These are phyloP conservation scores for Heliconius ethilla DNA, from an alignment of 2,888 invertebrate genomes.

Conservation along the genomic window DNA sequence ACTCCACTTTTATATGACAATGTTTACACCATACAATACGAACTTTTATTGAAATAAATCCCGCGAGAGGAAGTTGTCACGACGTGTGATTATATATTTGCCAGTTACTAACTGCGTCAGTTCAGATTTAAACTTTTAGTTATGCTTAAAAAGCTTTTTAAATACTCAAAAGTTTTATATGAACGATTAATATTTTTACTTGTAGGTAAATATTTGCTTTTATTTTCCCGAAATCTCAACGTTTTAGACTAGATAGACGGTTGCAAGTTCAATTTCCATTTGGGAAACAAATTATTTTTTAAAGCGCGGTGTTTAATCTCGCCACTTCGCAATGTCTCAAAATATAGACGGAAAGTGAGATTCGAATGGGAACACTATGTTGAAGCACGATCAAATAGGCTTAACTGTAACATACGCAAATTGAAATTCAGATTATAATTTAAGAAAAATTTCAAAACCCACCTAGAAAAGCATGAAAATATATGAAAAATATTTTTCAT, in stretches of 20 bases:
- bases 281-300: no score
- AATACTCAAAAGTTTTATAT: background rate
- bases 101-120: constrained; percentile 26
- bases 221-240: no score
- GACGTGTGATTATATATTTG: constrained; percentile 38
- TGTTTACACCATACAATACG: constrained; percentile 56
- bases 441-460: background rate
- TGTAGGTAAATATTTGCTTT: background rate
- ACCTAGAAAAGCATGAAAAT: background rate
- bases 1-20: constrained; percentile 47
- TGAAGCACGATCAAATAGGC: no score
- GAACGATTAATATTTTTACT: background rate
- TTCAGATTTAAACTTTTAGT: constrained; percentile 6
- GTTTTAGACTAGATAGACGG: no score
- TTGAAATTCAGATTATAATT: background rate
- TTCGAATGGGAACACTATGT: no score
- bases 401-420: background rate
- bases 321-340: no score
- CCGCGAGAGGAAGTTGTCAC: constrained; percentile 46
- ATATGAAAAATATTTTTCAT: constrained; percentile 1
- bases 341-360: no score
- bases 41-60: constrained; percentile 63
- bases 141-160: background rate
- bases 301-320: no score
- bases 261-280: no score